Evolutionary conservation across 2,797 vertebrate species (phyloP).

Genomic region (Sebastes flavidus): DNA sequence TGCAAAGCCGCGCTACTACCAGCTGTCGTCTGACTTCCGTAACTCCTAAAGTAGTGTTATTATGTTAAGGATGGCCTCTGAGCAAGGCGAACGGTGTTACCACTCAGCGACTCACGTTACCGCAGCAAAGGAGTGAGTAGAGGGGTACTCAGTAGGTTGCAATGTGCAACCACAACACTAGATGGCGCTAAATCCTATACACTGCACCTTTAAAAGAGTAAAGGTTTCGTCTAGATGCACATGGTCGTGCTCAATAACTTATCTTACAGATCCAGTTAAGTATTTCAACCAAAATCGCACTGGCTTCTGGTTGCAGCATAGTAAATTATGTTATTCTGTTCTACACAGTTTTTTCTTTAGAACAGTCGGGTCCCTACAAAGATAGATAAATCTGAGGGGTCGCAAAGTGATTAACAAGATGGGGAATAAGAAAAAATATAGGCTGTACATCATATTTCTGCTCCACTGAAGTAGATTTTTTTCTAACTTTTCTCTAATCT

Average conservation of each 20-base stretch:
- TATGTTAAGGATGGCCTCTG: too few relatives aligned
- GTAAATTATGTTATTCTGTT: background rate
- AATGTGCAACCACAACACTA: too few relatives aligned
- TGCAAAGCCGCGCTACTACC: too few relatives aligned
- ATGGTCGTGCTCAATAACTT: background rate
- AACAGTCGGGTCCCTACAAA: background rate
- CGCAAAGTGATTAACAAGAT: background rate
- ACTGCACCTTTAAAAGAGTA: background rate
- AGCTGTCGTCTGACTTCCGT: rapidly evolving
- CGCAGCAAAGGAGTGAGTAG: too few relatives aligned
- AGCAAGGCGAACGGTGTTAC: rapidly evolving
- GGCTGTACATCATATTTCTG: background rate
- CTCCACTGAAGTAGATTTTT: background rate
- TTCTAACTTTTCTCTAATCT: background rate
- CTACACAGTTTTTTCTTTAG: background rate
- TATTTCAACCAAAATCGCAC: background rate
- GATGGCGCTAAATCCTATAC: too few relatives aligned
- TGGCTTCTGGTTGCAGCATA: background rate
- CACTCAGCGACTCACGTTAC: too few relatives aligned
- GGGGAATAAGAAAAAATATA: background rate
- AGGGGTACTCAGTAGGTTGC: too few relatives aligned
- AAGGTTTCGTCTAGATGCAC: background rate
- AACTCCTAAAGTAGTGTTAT: too few relatives aligned
- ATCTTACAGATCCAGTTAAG: background rate
- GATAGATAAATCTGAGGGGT: background rate